Conservation (phyloP, 1,140 invertebrate genomes). For the Conopomorpha cramerella region DNA sequence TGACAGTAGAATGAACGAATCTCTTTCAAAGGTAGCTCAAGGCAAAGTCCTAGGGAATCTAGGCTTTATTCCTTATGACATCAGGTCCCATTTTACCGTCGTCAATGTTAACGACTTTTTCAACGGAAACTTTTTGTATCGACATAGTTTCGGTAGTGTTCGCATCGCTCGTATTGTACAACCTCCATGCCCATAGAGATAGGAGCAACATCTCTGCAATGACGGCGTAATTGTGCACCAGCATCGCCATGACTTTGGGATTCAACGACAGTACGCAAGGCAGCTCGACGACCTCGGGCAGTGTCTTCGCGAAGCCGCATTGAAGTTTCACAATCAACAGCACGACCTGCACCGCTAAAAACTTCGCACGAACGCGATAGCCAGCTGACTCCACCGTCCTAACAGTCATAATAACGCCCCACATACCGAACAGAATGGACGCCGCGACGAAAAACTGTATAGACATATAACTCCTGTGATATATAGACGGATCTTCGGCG, state of each 20-base stretch:
- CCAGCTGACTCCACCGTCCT: constrained; percentile 49
- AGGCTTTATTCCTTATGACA: too few species aligned
- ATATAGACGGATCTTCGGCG: constrained; percentile 66
- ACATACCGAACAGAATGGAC: constrained; percentile 66
- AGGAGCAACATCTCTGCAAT: constrained; percentile 66
- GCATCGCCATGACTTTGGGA: too few species aligned
- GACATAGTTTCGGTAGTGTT: too few species aligned
- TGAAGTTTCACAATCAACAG: constrained; percentile 63
- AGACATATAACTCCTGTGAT: constrained; percentile 63
- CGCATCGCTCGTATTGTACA: constrained; percentile 62
- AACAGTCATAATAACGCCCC: constrained; percentile 66
- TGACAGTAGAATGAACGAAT: too few species aligned
- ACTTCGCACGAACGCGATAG: constrained; percentile 41
- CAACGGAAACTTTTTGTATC: too few species aligned
- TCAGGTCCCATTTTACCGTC: too few species aligned
- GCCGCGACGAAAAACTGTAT: constrained; percentile 63
- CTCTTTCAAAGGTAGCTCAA: too few species aligned
- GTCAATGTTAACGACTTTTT: too few species aligned
- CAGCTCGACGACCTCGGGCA: constrained; percentile 45
- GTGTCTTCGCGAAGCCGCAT: constrained; percentile 42
- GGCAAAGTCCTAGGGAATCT: too few species aligned
- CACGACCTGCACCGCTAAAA: constrained; percentile 58
- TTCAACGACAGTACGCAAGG: constrained; percentile 56
- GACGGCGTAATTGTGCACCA: constrained; percentile 64
- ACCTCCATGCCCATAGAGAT: constrained; percentile 54